phyloP scores from a whole-genome alignment of 2,113 vertebrate species.

The Cygnus buccinator region DNA sequence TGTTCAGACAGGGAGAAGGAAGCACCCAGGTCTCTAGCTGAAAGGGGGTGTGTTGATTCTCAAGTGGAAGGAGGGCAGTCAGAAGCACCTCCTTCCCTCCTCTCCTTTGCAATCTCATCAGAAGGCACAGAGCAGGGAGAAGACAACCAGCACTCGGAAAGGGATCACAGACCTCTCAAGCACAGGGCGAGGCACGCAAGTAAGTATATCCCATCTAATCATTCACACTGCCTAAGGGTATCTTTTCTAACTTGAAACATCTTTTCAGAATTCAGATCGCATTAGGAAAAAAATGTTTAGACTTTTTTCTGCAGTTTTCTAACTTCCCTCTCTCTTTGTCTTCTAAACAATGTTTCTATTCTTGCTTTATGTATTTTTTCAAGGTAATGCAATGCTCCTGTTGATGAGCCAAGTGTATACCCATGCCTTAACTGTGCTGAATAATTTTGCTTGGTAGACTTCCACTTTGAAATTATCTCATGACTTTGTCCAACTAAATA shows the following conservation, averaged over 20 bases:
- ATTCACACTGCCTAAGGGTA: neutral
- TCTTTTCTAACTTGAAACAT: neutral
- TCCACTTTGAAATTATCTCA: constrained; percentile 28
- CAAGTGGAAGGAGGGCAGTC: constrained; percentile 87
- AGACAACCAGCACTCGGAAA: constrained; percentile 82
- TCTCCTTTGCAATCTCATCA: constrained; percentile 87
- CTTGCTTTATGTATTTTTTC: neutral
- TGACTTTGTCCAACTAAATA: constrained; percentile 9
- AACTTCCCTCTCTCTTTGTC: neutral
- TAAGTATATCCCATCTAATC: constrained; percentile 80
- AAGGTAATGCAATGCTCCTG: neutral
- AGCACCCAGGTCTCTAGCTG: constrained; percentile 73
- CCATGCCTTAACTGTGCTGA: neutral
- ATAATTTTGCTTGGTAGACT: constrained; percentile 21
- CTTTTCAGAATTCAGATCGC: neutral
- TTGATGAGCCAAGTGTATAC: neutral
- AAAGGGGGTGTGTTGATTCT: constrained; percentile 84
- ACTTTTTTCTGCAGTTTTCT: neutral
- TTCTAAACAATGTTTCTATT: neutral
- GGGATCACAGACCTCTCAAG: constrained; percentile 89
- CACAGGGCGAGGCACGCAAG: constrained; percentile 92
- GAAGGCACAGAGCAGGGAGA: constrained; percentile 85
- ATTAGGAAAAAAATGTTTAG: neutral
- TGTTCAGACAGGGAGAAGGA: constrained; percentile 77
- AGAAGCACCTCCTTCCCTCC: constrained; percentile 85